Evolutionary conservation across 1,140 invertebrate species (phyloP), one percentile per base, ranked within the genome.

Genomic region (Phymastichus coffea): DNA sequence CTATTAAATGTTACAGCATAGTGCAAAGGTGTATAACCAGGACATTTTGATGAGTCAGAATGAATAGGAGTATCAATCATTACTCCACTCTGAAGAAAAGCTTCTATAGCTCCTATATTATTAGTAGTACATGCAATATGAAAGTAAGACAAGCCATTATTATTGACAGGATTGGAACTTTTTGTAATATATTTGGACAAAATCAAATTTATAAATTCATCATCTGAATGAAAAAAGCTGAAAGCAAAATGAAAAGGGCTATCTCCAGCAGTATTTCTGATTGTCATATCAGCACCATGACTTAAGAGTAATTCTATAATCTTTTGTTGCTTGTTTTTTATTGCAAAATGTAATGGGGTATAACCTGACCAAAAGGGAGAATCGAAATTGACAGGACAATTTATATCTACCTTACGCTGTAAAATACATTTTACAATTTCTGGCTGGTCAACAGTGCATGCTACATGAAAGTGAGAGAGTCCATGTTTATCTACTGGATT

Each of bases 311-410:
- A 12, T 19, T 37, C 2, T 4, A 33, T 35, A 40, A 40, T 15
- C n/a, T 48, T 28, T 38, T 22, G 9, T 15, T 25, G 23, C n/a
- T 17, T 30, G n/a, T 41, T 38, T 28, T 56, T 25, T 20, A 49
- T 41, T 38, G 55, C 55, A 28, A 48, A 57, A 49, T 57, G 55
- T 28, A 57, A 25, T 12, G 44, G 46, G 2, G 53, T 55, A 23
- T 49, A 57, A 20, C 55, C 55, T 17, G 44, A 9, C 23, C 3
- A 40, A 30, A 9, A 20, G 20, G 26, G 6, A 4, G 46, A 48
- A 33, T 49, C n/a, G 26, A 48, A 48, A 40, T 40, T 14, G n/a
- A 35, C 17, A 25, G 19, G 4, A 19, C 19, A 22, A 12, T 48
- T 57, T 26, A 56, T 12, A 47, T 46, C 20, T 12, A 49, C 37